Conservation (phyloP, 1,140 invertebrate genomes). For the Drosophila ironensis region DNA sequence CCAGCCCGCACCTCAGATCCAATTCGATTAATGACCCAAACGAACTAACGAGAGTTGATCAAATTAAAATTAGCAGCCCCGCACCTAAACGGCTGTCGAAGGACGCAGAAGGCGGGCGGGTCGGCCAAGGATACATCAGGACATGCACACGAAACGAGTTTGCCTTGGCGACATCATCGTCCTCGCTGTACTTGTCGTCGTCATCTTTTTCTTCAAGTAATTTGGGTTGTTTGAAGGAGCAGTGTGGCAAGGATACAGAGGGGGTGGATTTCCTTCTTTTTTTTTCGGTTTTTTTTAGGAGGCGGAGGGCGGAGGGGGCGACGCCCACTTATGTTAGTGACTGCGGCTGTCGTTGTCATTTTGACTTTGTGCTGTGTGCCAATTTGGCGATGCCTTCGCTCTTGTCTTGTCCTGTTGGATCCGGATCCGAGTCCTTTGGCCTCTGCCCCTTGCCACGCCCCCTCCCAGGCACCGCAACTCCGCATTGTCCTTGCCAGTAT, state of each 20-base stretch:
- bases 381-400: conserved; percentile 42
- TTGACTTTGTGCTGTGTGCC: conserved; percentile 45
- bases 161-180: conserved; percentile 36
- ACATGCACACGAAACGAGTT: conserved; percentile 35
- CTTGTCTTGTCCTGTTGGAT: conserved; percentile 26
- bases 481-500: conserved; percentile 6
- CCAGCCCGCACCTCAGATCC: not conserved
- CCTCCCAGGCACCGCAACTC: not conserved
- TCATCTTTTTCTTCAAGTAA: conserved; percentile 27
- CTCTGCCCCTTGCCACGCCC: not conserved
- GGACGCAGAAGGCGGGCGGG: not conserved
- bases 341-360: conserved; percentile 43
- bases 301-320: not conserved
- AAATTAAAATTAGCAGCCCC: conserved; percentile 33
- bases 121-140: conserved; percentile 13
- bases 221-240: conserved; percentile 21
- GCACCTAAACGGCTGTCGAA: not conserved
- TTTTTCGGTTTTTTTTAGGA: too few species aligned
- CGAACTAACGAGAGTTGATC: conserved; percentile 36
- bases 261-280: too few species aligned
- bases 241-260: not conserved
- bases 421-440: not conserved
- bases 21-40: conserved; percentile 28
- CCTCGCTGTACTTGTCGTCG: not conserved
- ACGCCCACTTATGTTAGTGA: conserved; percentile 43